These are phyloP conservation scores for Styela plicata DNA, from an alignment of 23 tunicate genomes.

Conservation along the genomic window DNA sequence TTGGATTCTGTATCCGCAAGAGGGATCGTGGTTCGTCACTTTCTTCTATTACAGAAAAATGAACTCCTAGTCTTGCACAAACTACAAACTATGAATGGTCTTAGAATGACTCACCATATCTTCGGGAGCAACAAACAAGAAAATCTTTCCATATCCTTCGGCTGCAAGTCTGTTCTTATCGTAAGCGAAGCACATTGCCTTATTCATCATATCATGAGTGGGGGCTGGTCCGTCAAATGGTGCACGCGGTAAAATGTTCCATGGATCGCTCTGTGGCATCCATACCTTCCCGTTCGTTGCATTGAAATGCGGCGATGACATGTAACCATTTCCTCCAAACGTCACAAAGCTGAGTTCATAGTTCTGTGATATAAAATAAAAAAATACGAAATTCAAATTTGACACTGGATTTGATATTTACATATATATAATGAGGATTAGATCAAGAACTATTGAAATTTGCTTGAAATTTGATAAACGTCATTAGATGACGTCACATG, in stretches of 20 bases:
- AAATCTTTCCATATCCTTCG: background rate
- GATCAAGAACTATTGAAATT: too few species aligned
- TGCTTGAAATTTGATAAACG: too few species aligned
- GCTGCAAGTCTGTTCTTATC: background rate
- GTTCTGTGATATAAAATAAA: too few species aligned
- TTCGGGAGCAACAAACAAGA: constrained; percentile 5
- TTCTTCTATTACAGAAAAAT: too few species aligned
- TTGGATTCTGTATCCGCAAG: too few species aligned
- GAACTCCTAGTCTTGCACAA: too few species aligned
- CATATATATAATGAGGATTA: too few species aligned
- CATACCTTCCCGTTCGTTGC: background rate
- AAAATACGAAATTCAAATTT: too few species aligned
- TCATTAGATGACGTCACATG: too few species aligned
- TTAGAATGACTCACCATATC: background rate
- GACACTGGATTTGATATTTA: too few species aligned
- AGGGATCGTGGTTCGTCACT: too few species aligned
- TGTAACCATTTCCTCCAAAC: constrained; percentile 9
- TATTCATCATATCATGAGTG: background rate
- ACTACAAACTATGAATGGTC: background rate
- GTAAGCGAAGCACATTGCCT: background rate
- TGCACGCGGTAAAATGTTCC: background rate
- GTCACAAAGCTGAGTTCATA: constrained; percentile 15
- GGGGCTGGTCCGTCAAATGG: background rate
- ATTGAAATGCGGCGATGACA: background rate
- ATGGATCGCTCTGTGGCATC: background rate